Evolutionary conservation across 2,888 invertebrate genomes (phyloP).

Genomic region (Rhagophthalmus giganteus): DNA sequence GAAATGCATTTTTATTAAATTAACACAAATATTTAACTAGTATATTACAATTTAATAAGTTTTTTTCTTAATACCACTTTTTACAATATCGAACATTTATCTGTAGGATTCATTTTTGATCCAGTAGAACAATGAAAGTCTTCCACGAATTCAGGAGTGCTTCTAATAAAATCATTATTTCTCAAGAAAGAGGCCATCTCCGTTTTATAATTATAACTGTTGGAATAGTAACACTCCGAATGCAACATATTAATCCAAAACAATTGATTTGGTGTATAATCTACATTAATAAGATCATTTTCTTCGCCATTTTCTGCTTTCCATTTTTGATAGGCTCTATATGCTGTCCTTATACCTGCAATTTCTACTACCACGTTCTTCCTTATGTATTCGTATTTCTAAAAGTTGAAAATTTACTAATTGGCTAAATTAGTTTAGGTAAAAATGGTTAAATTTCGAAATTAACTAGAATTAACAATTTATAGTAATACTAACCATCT

Average conservation of each 20-base stretch:
- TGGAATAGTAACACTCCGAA: constrained; percentile 1
- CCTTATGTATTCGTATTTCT: constrained; percentile 24
- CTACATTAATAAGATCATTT: constrained; percentile 55
- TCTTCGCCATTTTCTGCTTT: constrained; percentile 66
- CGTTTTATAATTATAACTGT: not conserved
- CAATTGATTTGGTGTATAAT: constrained; percentile 59
- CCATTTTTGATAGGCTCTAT: constrained; percentile 78
- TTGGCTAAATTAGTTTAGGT: too few species aligned
- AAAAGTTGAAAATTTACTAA: too few species aligned
- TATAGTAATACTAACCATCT: too few species aligned
- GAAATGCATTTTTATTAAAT: too few species aligned
- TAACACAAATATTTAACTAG: too few species aligned
- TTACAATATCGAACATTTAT: constrained; percentile 10
- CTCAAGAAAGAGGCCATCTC: not conserved
- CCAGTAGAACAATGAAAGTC: constrained; percentile 9
- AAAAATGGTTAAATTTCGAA: too few species aligned
- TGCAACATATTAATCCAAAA: constrained; percentile 12
- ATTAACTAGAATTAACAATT: too few species aligned
- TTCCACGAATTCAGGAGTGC: constrained; percentile 6
- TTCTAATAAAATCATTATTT: not conserved
- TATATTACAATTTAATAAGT: too few species aligned
- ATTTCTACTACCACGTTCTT: constrained; percentile 67
- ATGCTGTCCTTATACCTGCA: constrained; percentile 68
- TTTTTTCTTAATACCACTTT: not conserved
- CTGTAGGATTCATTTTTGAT: constrained; percentile 13